A percentile compares a stretch with the other conserved stretches of the same genome.
Conservation (phyloP, 2,113 vertebrate genomes). For the Corythornis madagascariensis region DNA sequence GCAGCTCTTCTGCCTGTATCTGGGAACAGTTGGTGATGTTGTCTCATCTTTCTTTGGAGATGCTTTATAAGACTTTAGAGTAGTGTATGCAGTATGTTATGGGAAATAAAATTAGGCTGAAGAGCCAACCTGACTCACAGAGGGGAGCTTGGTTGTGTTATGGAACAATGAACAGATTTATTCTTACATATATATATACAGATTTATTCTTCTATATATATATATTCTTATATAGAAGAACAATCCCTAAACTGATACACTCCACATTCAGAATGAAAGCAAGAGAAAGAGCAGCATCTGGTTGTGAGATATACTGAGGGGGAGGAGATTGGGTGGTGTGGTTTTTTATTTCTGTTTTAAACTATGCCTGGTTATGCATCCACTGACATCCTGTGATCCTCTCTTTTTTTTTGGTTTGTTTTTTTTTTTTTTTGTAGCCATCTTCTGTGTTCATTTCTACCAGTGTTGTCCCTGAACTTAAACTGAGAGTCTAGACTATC, state of each 20-base stretch:
- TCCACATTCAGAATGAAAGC: background rate
- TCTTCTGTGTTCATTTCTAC: background rate
- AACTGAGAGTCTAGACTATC: background rate
- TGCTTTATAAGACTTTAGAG: background rate
- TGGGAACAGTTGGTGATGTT: background rate
- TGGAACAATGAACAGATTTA: background rate
- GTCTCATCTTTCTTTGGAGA: background rate
- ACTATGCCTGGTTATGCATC: background rate
- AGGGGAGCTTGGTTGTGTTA: background rate
- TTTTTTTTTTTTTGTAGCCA: background rate
- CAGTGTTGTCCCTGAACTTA: background rate
- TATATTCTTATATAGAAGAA: background rate
- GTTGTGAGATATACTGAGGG: background rate
- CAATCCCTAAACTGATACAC: background rate
- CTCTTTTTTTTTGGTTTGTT: too few relatives aligned
- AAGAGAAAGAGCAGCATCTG: background rate
- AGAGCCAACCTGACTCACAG: background rate
- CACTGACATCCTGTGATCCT: too few relatives aligned
- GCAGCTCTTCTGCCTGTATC: background rate
- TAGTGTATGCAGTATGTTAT: background rate
- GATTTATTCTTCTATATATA: background rate
- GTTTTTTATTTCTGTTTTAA: background rate
- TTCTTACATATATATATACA: background rate
- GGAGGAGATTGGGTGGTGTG: background rate
- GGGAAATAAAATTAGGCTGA: background rate